phyloP scores from a whole-genome alignment of 2,888 invertebrate species.

The Hyppa rectilinea region DNA sequence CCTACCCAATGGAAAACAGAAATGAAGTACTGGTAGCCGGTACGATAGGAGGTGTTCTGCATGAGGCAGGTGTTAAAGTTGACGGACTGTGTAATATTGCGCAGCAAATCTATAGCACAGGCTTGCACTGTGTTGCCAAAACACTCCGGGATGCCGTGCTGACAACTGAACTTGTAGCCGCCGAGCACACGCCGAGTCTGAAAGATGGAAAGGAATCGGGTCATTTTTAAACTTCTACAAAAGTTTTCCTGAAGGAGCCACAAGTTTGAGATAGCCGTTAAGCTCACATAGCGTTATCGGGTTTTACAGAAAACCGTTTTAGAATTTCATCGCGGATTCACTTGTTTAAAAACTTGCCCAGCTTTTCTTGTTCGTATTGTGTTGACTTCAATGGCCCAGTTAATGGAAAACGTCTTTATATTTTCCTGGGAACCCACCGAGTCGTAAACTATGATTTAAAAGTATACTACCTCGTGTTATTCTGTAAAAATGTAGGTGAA shows the following conservation, averaged over 20 bases:
- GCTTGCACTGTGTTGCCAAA: slow-evolving; percentile 95
- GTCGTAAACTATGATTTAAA: neutral
- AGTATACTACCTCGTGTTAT: no score
- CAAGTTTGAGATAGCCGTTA: no score
- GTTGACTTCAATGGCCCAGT: neutral
- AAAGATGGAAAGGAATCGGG: slow-evolving; percentile 31
- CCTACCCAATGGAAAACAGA: slow-evolving; percentile 67
- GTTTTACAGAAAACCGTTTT: neutral
- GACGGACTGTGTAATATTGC: slow-evolving; percentile 89
- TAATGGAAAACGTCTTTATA: neutral
- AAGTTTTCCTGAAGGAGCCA: neutral
- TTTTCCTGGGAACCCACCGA: neutral
- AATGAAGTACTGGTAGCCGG: slow-evolving; percentile 53
- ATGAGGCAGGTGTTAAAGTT: slow-evolving; percentile 90
- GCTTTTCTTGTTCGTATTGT: neutral
- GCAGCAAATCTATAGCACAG: slow-evolving; percentile 92
- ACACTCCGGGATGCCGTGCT: slow-evolving; percentile 94
- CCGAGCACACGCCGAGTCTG: slow-evolving; percentile 70
- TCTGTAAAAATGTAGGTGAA: no score
- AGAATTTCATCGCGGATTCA: neutral
- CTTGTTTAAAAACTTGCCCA: neutral
- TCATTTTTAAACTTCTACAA: neutral
- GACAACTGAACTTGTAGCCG: slow-evolving; percentile 91
- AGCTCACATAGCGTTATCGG: neutral
- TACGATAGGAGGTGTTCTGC: slow-evolving; percentile 61